Conservation (phyloP, 2,113 vertebrate species). For the Sarotherodon lohbergeri region DNA sequence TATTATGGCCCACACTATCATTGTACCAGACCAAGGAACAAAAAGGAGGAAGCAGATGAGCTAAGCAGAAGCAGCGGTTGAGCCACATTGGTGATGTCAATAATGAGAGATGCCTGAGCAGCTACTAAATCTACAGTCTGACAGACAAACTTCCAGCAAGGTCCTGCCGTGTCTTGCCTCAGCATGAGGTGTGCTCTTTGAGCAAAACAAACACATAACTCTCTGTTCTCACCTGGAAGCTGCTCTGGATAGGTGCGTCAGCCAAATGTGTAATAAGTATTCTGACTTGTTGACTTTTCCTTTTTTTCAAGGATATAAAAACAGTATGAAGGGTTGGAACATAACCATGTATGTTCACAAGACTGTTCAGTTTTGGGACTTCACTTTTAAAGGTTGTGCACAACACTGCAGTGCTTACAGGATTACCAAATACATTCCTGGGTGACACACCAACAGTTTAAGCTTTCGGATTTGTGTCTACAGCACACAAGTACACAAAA, state of each 20-base stretch:
- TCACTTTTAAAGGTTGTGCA: background rate
- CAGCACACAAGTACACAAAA: background rate
- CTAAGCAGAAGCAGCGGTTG: conserved; percentile 36
- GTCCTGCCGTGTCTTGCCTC: conserved; percentile 47
- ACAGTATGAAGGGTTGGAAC: background rate
- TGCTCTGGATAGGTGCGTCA: background rate
- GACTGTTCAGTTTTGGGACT: background rate
- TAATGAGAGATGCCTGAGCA: background rate
- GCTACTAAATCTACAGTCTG: background rate
- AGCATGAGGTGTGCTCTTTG: conserved; percentile 2
- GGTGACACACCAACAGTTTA: background rate
- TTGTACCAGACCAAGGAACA: background rate
- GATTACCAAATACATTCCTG: background rate
- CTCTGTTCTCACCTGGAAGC: background rate
- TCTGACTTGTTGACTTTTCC: background rate
- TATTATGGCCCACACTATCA: background rate
- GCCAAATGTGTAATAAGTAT: background rate
- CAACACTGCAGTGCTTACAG: background rate
- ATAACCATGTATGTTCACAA: background rate
- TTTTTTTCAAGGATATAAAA: background rate
- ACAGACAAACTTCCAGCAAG: background rate
- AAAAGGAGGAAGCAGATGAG: conserved; percentile 38
- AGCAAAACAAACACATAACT: conserved; percentile 3
- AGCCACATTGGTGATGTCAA: conserved; percentile 51
- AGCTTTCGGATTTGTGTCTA: background rate